These are phyloP conservation scores for Amiota communis DNA, from an alignment of 2,888 invertebrate genomes.

Conservation along the genomic window DNA sequence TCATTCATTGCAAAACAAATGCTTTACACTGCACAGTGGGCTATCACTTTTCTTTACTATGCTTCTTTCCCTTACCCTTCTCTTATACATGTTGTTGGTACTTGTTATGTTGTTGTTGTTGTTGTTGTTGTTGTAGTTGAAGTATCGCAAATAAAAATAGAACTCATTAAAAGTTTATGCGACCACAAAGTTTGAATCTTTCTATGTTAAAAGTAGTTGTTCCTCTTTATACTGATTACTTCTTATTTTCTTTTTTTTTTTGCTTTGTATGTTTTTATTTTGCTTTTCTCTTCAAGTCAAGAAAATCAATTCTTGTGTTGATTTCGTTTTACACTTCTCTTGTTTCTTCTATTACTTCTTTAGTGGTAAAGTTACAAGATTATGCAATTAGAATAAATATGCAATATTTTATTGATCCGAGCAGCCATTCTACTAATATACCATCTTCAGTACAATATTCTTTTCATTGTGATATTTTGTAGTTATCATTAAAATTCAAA, in stretches of 20 bases:
- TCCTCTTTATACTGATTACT: neutral
- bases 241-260: neutral
- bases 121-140: constrained; percentile 7
- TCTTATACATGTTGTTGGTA: too few relatives aligned
- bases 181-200: constrained; percentile 56
- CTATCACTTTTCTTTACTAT: too few relatives aligned
- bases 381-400: too few relatives aligned
- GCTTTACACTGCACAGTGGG: neutral
- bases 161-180: constrained; percentile 67
- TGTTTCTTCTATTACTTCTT: too few relatives aligned
- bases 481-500: too few relatives aligned
- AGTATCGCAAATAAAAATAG: constrained; percentile 56
- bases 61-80: too few relatives aligned
- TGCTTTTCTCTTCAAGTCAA: neutral
- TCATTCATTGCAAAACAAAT: constrained; percentile 15
- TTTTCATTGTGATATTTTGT: too few relatives aligned
- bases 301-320: neutral
- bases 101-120: neutral
- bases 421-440: too few relatives aligned
- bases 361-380: too few relatives aligned
- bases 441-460: too few relatives aligned
- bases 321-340: too few relatives aligned
- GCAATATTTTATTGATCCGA: too few relatives aligned
- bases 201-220: neutral
- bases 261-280: neutral